These are phyloP conservation scores for Drosophila quinaria DNA, from an alignment of 2,888 invertebrate genomes.

Conservation along the genomic window DNA sequence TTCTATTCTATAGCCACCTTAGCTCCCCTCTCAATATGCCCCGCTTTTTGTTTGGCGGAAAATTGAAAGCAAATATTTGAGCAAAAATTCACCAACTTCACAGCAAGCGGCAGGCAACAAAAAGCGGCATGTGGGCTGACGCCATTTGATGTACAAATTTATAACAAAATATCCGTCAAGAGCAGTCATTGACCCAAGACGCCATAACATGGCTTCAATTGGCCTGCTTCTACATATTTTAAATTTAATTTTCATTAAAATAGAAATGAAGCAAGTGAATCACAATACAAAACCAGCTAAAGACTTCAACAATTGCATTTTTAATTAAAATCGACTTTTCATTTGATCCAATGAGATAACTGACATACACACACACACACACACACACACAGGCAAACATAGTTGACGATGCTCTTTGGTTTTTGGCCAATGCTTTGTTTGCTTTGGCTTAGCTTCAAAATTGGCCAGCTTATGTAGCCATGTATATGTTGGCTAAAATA, in stretches of 20 bases:
- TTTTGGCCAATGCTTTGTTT: conserved; percentile 45
- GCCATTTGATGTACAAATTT: conserved; percentile 63
- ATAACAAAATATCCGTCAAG: conserved; percentile 55
- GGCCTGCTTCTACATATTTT: conserved; percentile 6
- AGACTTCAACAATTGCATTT: conserved; percentile 46
- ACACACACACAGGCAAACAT: background rate
- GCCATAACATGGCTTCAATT: conserved; percentile 19
- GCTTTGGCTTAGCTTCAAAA: conserved; percentile 53
- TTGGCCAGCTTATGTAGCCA: conserved; percentile 51
- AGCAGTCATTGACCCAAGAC: conserved; percentile 45
- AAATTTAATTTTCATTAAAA: conserved; percentile 16
- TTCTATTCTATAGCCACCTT: conserved; percentile 5
- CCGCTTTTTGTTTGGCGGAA: conserved; percentile 42
- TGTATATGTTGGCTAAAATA: conserved; percentile 34
- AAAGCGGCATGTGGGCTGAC: conserved; percentile 33
- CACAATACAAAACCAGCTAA: conserved; percentile 16
- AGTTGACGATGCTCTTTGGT: conserved; percentile 11
- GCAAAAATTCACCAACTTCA: conserved; percentile 68
- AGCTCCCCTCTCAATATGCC: background rate
- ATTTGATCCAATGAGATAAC: conserved; percentile 17
- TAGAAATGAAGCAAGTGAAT: conserved; percentile 19
- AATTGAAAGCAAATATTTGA: conserved; percentile 79
- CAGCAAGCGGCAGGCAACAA: conserved; percentile 27
- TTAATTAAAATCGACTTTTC: conserved; percentile 62
- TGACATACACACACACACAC: conserved; percentile 8